These are phyloP conservation scores for Erpobdella octoculata DNA, from an alignment of 2,888 invertebrate species.

Conservation along the genomic window DNA sequence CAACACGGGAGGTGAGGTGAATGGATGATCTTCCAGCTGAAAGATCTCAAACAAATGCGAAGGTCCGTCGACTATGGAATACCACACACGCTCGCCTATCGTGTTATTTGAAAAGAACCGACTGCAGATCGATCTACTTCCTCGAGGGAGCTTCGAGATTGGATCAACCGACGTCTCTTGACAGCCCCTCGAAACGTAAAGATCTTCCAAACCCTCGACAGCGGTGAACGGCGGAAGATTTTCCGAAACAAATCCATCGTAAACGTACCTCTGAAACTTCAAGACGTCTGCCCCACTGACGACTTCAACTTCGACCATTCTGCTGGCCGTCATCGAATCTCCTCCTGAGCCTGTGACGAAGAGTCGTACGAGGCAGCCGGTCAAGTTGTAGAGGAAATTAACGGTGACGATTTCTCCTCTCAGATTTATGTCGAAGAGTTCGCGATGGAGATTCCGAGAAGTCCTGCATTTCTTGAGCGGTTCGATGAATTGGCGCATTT, in stretches of 20 bases:
- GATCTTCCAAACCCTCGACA: conserved; percentile 31
- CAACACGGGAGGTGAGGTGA: conserved; percentile 31
- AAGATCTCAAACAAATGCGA: conserved; percentile 32
- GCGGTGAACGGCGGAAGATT: conserved; percentile 29
- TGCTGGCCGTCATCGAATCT: conserved; percentile 32
- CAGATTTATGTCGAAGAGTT: conserved; percentile 30
- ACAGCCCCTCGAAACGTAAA: conserved; percentile 22
- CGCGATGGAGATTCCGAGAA: neutral
- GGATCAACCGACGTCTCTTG: neutral
- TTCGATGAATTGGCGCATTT: conserved; percentile 6
- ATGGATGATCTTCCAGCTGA: conserved; percentile 10
- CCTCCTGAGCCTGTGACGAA: conserved; percentile 34
- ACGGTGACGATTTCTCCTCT: conserved; percentile 40
- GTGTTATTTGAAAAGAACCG: neutral
- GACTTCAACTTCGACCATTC: conserved; percentile 33
- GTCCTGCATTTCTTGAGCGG: neutral
- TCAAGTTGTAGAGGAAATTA: conserved; percentile 34
- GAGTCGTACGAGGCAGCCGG: conserved; percentile 35
- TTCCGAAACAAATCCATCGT: conserved; percentile 35
- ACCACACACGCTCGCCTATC: conserved; percentile 25
- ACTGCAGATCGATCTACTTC: neutral
- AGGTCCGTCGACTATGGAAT: conserved; percentile 27
- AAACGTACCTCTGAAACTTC: conserved; percentile 31
- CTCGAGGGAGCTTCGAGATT: neutral
- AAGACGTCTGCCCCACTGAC: conserved; percentile 29